These are phyloP conservation scores for Pandemis heparana DNA, from an alignment of 2,888 invertebrate genomes.

Conservation along the genomic window DNA sequence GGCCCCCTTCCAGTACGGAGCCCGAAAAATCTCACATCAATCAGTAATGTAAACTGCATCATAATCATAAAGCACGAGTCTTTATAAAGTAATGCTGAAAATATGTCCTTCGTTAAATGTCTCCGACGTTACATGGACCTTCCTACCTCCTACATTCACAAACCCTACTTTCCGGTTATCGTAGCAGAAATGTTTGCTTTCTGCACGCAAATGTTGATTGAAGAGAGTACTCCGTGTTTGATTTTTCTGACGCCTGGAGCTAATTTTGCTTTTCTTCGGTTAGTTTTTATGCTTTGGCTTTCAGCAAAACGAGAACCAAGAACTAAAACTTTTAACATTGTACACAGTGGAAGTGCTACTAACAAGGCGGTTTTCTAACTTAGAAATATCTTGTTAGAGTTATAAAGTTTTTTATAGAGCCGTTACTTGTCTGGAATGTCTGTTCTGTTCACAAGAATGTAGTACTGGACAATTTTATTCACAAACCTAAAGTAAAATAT, in stretches of 20 bases:
- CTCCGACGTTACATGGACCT: not conserved
- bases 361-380: not conserved
- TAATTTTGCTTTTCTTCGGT: conserved; percentile 16
- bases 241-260: conserved; percentile 23
- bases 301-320: not conserved
- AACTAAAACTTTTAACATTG: conserved; percentile 20
- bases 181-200: conserved; percentile 28
- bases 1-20: too few relatives aligned
- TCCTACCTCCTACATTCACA: not conserved
- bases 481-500: not conserved
- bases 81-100: not conserved
- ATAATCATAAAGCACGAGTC: not conserved
- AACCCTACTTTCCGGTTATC: not conserved
- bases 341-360: conserved; percentile 17
- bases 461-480: not conserved
- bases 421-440: not conserved
- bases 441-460: not conserved
- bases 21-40: too few relatives aligned
- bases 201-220: conserved; percentile 28
- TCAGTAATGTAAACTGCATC: too few relatives aligned
- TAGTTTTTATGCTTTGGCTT: conserved; percentile 14
- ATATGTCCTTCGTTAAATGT: not conserved
- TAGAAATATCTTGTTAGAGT: conserved; percentile 3
- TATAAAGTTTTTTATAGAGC: not conserved
- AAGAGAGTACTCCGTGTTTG: conserved; percentile 12